Evolutionary conservation across 2,888 invertebrate genomes (phyloP).

Genomic region (Brachynemurus nebulosus): DNA sequence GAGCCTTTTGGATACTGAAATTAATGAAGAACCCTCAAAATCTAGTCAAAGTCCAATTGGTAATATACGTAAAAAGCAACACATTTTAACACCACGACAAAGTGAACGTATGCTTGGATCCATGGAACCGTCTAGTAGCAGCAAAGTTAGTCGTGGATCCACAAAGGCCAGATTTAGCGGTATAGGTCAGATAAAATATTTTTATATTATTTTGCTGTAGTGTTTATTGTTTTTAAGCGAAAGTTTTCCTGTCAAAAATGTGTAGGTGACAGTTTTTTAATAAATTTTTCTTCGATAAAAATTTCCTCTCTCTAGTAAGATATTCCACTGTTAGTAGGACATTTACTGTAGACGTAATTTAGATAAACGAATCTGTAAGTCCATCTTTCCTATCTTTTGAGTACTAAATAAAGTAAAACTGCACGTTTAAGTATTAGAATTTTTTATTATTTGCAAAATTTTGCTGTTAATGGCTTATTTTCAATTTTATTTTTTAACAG

Average conservation of each 20-base stretch:
- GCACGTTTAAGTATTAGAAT: no score
- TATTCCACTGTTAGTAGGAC: no score
- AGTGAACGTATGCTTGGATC: constrained; percentile 61
- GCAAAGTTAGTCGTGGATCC: constrained; percentile 37
- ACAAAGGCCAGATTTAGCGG: constrained; percentile 45
- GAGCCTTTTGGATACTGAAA: constrained; percentile 71
- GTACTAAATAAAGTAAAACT: no score
- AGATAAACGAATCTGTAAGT: no score
- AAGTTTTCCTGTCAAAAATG: constrained; percentile 5
- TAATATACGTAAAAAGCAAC: constrained; percentile 57
- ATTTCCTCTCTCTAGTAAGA: no score
- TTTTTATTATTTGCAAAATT: no score
- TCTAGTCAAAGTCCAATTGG: constrained; percentile 66
- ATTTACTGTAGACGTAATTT: no score
- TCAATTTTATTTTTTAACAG: not conserved
- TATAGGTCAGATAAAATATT: constrained; percentile 38
- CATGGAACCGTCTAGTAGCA: constrained; percentile 32
- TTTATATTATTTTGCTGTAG: constrained; percentile 3
- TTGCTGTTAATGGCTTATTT: no score
- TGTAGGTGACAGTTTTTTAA: no score
- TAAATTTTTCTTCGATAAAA: no score
- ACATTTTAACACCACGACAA: constrained; percentile 69
- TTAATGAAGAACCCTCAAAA: constrained; percentile 55
- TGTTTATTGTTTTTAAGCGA: not conserved
- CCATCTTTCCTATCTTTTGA: no score